Percentiles rank a stretch among this genome's conserved stretches.
Conservation (phyloP, 2,113 vertebrate genomes). For the Notothenia coriiceps region DNA sequence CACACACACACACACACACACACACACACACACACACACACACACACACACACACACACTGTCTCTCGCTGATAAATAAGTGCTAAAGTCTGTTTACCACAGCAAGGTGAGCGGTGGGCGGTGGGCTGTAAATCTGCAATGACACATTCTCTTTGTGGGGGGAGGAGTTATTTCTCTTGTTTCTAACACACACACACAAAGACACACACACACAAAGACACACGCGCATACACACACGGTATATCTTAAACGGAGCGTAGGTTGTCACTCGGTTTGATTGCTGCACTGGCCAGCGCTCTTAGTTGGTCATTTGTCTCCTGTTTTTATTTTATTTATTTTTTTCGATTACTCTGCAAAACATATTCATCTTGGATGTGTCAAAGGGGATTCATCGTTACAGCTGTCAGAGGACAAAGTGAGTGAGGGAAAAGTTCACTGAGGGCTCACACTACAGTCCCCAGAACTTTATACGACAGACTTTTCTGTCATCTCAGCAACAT, state of each 20-base stretch:
- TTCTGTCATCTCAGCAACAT: conserved; percentile 13
- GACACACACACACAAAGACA: neutral
- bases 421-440: conserved; percentile 52
- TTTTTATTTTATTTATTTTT: conserved; percentile 67
- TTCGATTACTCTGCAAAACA: conserved; percentile 63
- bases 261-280: conserved; percentile 63
- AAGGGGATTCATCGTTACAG: conserved; percentile 50
- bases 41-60: too few relatives aligned
- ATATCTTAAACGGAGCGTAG: conserved; percentile 49
- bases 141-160: too few relatives aligned
- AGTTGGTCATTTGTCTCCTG: conserved; percentile 69
- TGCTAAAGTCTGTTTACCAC: too few relatives aligned
- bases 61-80: too few relatives aligned
- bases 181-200: too few relatives aligned
- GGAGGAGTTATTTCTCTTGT: too few relatives aligned
- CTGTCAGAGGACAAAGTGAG: conserved; percentile 42
- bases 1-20: neutral
- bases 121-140: too few relatives aligned
- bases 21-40: too few relatives aligned
- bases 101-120: too few relatives aligned
- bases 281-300: conserved; percentile 60
- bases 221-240: neutral
- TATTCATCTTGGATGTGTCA: conserved; percentile 64
- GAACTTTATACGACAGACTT: neutral
- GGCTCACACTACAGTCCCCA: conserved; percentile 1